Evolutionary conservation across 2,888 invertebrate species (phyloP).

Genomic region (Entomobrya multifasciata): DNA sequence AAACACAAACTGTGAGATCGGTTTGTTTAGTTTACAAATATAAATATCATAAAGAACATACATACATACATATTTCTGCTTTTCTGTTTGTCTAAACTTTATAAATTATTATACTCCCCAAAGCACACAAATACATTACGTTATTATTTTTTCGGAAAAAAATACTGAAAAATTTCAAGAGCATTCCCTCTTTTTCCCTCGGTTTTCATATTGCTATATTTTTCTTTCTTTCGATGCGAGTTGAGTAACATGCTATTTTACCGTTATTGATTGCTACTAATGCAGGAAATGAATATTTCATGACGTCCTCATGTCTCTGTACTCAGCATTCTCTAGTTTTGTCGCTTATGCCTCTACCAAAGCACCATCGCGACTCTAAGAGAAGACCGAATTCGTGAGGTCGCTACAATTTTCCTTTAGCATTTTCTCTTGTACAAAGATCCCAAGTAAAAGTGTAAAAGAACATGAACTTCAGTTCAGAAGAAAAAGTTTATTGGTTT

Average conservation of each 20-base stretch:
- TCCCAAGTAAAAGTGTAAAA: too few relatives aligned
- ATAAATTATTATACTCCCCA: slow-evolving; percentile 21
- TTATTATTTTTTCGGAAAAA: slow-evolving; percentile 21
- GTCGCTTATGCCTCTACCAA: background rate
- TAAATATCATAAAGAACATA: too few relatives aligned
- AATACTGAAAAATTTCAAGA: background rate
- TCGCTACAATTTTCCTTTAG: background rate
- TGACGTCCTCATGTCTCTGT: slow-evolving; percentile 61
- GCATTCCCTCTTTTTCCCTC: slow-evolving; percentile 6
- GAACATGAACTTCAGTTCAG: background rate
- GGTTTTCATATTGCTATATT: background rate
- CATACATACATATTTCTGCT: too few relatives aligned
- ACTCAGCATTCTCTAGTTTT: background rate
- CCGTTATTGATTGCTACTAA: slow-evolving; percentile 72
- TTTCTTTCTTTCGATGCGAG: background rate
- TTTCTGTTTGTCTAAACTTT: too few relatives aligned
- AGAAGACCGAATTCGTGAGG: slow-evolving; percentile 2
- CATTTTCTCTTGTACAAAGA: background rate
- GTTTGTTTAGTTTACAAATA: too few relatives aligned
- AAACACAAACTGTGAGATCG: too few relatives aligned
- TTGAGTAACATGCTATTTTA: slow-evolving; percentile 63
- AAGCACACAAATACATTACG: slow-evolving; percentile 3
- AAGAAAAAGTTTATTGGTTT: slow-evolving; percentile 21
- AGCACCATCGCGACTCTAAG: too few relatives aligned
- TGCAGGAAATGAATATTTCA: slow-evolving; percentile 73